Percentiles rank a stretch among this genome's conserved stretches.
phyloP scores from a whole-genome alignment of 1,140 invertebrate species.

The Paraescarpia echinospica region DNA sequence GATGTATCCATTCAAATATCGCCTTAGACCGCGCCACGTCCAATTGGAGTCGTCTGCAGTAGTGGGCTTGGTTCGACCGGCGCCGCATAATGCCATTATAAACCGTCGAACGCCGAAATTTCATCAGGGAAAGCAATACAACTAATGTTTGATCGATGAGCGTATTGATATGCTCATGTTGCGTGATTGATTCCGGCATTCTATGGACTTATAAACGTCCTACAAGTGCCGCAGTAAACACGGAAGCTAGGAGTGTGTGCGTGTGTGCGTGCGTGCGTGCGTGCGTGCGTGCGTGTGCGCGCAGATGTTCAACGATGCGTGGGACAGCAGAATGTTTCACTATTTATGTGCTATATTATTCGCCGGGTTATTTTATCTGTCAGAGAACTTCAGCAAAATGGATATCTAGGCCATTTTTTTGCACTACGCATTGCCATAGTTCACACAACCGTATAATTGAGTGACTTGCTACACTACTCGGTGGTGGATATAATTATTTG shows the following conservation, averaged over 20 bases:
- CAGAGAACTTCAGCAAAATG: too few relatives aligned
- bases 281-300: slow-evolving; percentile 13
- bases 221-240: not conserved
- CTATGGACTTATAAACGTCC: not conserved
- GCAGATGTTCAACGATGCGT: not conserved
- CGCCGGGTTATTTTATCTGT: too few relatives aligned
- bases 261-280: slow-evolving; percentile 11
- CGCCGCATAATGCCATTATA: not conserved
- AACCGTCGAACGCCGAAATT: not conserved
- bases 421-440: too few relatives aligned
- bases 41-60: not conserved
- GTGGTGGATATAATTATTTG: too few relatives aligned
- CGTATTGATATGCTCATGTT: not conserved
- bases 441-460: too few relatives aligned
- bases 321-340: too few relatives aligned
- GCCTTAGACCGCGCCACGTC: not conserved
- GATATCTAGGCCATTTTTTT: too few relatives aligned
- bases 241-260: not conserved
- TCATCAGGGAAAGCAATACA: not conserved
- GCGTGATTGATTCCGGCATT: not conserved
- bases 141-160: not conserved
- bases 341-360: too few relatives aligned
- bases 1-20: not conserved
- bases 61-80: not conserved
- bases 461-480: too few relatives aligned